A percentile compares a stretch with the other conserved stretches of the same genome.
These are phyloP conservation scores for Bellardia bayeri DNA, from an alignment of 2,888 invertebrate genomes.

Conservation along the genomic window DNA sequence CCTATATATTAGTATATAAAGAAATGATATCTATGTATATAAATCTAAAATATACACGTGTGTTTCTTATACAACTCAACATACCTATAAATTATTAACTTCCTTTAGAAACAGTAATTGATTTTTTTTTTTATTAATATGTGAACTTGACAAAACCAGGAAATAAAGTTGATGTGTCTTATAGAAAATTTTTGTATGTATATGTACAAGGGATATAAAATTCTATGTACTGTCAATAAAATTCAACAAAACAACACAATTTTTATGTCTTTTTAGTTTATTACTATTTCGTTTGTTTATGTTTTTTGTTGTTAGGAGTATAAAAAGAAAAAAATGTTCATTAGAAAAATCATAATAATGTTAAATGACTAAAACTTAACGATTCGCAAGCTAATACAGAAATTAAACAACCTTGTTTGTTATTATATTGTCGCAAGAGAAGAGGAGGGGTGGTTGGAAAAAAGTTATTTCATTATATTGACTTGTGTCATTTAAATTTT, in stretches of 20 bases:
- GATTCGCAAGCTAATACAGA: slow-evolving; percentile 36
- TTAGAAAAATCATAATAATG: slow-evolving; percentile 44
- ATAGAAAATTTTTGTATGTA: not conserved
- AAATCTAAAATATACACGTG: slow-evolving; percentile 45
- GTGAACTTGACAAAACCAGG: slow-evolving; percentile 24
- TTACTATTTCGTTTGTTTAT: not conserved
- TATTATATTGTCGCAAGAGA: not conserved
- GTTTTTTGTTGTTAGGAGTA: not conserved
- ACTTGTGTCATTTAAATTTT: not conserved
- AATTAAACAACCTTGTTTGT: slow-evolving; percentile 37
- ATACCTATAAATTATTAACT: slow-evolving; percentile 39
- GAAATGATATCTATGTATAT: not conserved
- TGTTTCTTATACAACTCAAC: not conserved
- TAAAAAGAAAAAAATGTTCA: slow-evolving; percentile 26
- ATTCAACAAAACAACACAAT: not conserved
- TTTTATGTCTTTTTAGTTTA: slow-evolving; percentile 25
- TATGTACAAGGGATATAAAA: not conserved
- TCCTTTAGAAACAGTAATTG: slow-evolving; percentile 31
- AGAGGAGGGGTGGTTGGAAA: not conserved
- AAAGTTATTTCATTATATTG: slow-evolving; percentile 17
- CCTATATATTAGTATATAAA: not conserved
- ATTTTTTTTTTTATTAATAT: slow-evolving; percentile 30
- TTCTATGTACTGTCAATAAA: slow-evolving; percentile 3
- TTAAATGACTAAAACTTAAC: slow-evolving; percentile 40
- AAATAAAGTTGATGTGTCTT: slow-evolving; percentile 17